Evolutionary conservation across 2,797 vertebrate species (phyloP), one percentile per base, ranked within the genome.

Genomic region (Rhinichthys osculus): DNA sequence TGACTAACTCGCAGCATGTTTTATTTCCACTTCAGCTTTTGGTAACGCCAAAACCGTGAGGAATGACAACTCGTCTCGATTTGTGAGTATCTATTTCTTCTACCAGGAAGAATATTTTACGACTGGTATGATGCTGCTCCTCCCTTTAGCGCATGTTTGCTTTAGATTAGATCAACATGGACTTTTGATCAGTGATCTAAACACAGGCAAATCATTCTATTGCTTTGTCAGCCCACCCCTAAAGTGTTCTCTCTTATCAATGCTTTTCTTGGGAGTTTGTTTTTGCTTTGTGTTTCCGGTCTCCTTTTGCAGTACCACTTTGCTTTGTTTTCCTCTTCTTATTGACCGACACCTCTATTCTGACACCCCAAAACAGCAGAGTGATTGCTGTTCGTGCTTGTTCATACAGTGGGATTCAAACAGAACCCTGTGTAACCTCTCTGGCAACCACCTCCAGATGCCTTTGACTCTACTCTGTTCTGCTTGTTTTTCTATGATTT

Each of bases 51-150:
- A 99, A 95, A 99, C 98, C 5, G 95, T 99, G 87, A 95, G 98
- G 91, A 99, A 99, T 85, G 98, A 99, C 95, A 99, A 99, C 93
- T 99, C 98, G 0, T 99, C 98, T 88, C 96, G 98, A 97, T 99
- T 99, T 91, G 98, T 99, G 92, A 99, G 98, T 99, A 95, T 91
- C 40, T 38, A 23, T 19, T 52, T 59, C n/a, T 76, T 10, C 47
- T 79, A 35, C 73, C 35, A 44, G 21, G 21, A 72, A 17, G 17
- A 44, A 62, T 44, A 38, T n/a, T 67, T 30, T 72, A 38, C 13
- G 1, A 70, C 72, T 86, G 77, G 72, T 85, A 84, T 85, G 71
- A 85, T 87, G 19, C 64, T 59, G 38, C 67, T 57, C 50, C 79
- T 69, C 59, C 74, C 82, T 78, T 38, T 50, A 78, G 57, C 10